Base-by-base conservation (phyloP, 2,113 vertebrate genomes). In the Bolborhynchus lineola region DNA sequence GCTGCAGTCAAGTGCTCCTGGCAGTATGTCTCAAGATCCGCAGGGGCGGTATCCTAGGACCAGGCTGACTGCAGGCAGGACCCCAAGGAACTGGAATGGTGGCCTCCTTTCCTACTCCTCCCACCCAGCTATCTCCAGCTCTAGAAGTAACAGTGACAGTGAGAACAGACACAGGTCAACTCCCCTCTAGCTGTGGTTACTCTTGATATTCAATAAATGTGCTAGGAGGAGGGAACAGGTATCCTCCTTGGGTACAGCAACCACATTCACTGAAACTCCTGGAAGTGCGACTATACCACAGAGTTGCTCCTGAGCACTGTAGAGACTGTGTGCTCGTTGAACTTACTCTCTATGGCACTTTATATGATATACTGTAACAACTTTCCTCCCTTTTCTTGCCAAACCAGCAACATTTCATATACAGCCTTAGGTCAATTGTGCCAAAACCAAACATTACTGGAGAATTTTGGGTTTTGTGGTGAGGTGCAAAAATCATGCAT, bases 241-340 rank as follows among this genome's bases (percentile, higher is more conserved):
- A 23, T 1, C 16, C 8, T 11, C 4, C 1, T 3, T 41, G 21
- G 1, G 8, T 42, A 4, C 18, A 44, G 23, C 0, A 0, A 11
- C 23, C 23, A 18, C 1, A 0, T 46, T 52, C 69, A 21, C 47
- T 9, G 2, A 82, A 82, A 23, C 0, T 2, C 6, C n/a, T 21
- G 8, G 37, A 25, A 69, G 44, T 0, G 1, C 0, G 1, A 29
- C 5, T 62, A 3, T 2, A 5, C 41, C n/a, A 5, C 26, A 16
- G 52, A 2, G 16, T 11, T 60, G 24, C 9, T 75, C 10, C 15
- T 33, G 59, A 77, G 12, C 26, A 13, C 19, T 3, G 4, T 24
- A 37, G 0, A 1, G 50, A 6, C 16, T 18, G 17, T 20, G 12
- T 0, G 0, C 5, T 29, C 3, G 0, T 21, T 3, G 3, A 26